Base-by-base conservation (phyloP, 1,140 invertebrate species). In the Cataglyphis hispanica region DNA sequence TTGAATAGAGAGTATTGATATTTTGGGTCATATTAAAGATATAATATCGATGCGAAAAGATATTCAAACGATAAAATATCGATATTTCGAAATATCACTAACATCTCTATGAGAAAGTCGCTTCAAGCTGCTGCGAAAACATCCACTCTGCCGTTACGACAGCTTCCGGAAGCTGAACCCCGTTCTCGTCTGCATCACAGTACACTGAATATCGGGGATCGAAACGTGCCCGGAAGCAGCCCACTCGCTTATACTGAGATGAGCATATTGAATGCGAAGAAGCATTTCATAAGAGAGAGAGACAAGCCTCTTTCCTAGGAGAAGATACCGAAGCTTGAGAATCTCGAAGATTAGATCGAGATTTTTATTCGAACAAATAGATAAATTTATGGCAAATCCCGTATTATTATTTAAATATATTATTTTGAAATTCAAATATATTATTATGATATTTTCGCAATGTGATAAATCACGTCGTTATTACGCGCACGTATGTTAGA, bases 161-260 rank as follows among this genome's bases (percentile, higher is more conserved):
- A 50, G 67, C 50, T 81, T 43, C 37, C 64, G 66, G 25, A 69
- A 56, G 77, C 43, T 56, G 40, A 78, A 78, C 11, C 19, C 43
- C n/a, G 50, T 37, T 80, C 46, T 3, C 31, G 11, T 46, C 40
- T 43, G 53, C 53, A 72, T 46, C 53, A 27, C 53, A 37, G 53
- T 56, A 72, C 37, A n/a, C 27, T 19, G 56, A 74, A 72, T 83
- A 83, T 74, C 67, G 25, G 34, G 37, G 13, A 74, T 83, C 67
- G 67, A 83, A 72, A 60, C 27, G 27, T 83, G 67, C 78, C 53
- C 67, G 53, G 66, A 46, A 83, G 78, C 53, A 61, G 19, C 78
- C 46, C 34, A 25, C 53, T 58, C 66, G 66, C 37, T 58, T 74
- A 83, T 60, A 67, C 67, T 27, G n/a, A 31, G 67, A n/a, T 13